Percentiles rank a stretch among this genome's conserved stretches.
Conservation (phyloP, 2,113 vertebrate species). For the Myxocyprinus asiaticus region DNA sequence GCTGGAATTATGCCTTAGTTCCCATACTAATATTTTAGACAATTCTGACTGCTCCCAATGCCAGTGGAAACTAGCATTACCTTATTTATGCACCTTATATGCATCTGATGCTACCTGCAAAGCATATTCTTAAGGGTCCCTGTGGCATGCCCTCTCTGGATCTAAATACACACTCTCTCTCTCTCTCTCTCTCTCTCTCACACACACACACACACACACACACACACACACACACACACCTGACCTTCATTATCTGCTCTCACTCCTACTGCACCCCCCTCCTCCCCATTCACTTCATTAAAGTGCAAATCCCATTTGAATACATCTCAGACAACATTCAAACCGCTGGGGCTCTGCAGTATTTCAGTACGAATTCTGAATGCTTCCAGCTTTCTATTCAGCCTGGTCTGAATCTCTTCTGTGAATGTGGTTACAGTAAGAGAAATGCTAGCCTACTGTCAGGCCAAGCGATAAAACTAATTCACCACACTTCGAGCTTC, state of each 20-base stretch:
- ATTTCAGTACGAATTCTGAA: neutral
- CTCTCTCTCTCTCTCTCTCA: too few relatives aligned
- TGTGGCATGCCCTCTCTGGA: constrained; percentile 16
- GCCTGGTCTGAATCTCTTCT: constrained; percentile 21
- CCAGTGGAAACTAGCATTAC: neutral
- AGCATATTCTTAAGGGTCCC: constrained; percentile 26
- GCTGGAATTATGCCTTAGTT: neutral
- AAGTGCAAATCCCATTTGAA: constrained; percentile 39
- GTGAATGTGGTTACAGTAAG: neutral
- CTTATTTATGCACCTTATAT: constrained; percentile 29
- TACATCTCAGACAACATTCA: constrained; percentile 20
- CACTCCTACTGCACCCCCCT: constrained; percentile 7
- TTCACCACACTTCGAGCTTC: neutral
- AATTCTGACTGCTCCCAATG: constrained; percentile 5
- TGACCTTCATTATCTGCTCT: constrained; percentile 40
- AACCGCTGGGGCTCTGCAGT: neutral
- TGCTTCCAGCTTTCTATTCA: constrained; percentile 5
- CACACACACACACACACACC: constrained; percentile 53
- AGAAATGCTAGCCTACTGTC: neutral
- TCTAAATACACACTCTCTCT: too few relatives aligned
- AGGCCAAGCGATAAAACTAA: constrained; percentile 21
- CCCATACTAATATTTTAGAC: constrained; percentile 22
- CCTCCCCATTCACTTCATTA: constrained; percentile 30
- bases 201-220: constrained; percentile 22
- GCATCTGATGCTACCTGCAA: constrained; percentile 36